phyloP scores from a whole-genome alignment of 2,797 vertebrate genomes.

The Anguilla pacifica region DNA sequence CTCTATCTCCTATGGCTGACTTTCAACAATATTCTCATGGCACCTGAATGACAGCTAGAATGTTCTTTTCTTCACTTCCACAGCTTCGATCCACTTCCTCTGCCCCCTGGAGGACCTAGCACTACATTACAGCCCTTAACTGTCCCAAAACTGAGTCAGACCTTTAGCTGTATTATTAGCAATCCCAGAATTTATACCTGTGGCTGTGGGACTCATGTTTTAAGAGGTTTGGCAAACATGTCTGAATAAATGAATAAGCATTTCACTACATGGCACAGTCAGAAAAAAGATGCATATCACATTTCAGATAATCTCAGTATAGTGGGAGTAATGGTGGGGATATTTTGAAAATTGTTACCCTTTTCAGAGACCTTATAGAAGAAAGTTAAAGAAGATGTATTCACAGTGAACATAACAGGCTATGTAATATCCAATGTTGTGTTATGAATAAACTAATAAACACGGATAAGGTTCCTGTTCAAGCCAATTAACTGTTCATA shows the following conservation, averaged over 20 bases:
- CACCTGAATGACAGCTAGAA: background rate
- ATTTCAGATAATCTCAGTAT: background rate
- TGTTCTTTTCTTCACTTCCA: background rate
- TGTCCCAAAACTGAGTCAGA: background rate
- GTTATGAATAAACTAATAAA: background rate
- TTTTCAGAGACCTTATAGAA: background rate
- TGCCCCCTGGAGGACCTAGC: background rate
- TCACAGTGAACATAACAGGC: background rate
- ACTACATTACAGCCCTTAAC: background rate
- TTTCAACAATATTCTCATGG: background rate
- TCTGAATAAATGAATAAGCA: background rate
- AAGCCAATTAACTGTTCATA: background rate
- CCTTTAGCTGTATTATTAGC: background rate
- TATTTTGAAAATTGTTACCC: background rate
- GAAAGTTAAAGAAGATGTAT: background rate
- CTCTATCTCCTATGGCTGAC: background rate
- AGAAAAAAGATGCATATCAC: background rate
- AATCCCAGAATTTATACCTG: background rate
- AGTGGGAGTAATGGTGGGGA: background rate
- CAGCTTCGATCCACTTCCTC: background rate
- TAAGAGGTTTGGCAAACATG: background rate
- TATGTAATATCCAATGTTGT: background rate
- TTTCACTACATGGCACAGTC: background rate
- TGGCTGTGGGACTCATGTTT: background rate
- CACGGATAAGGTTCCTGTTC: background rate